A percentile compares a stretch with the other conserved stretches of the same genome.
Conservation (phyloP, 2,113 vertebrate genomes). For the Elephantulus edwardii region DNA sequence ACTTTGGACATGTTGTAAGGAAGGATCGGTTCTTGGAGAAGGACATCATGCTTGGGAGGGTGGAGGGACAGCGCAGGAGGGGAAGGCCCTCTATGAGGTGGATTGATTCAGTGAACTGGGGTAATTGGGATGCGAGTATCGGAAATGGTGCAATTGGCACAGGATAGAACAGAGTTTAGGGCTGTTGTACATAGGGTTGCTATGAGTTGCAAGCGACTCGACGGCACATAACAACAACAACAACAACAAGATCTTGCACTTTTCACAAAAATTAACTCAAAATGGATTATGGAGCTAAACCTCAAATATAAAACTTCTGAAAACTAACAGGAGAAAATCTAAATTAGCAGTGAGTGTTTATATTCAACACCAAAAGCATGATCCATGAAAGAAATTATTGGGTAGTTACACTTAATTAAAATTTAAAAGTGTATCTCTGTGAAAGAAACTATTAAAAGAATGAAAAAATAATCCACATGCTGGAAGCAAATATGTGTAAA, state of each 20-base stretch:
- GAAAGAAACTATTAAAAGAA: neutral
- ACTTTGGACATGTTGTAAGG: no score
- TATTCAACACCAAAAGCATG: neutral
- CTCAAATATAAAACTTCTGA: neutral
- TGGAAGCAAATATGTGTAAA: neutral
- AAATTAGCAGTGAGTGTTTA: neutral
- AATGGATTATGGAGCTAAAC: neutral
- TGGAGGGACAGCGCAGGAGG: no score
- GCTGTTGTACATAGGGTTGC: no score
- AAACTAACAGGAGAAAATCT: neutral
- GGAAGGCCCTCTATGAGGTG: no score
- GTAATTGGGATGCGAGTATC: no score
- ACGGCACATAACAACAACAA: no score
- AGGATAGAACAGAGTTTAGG: no score
- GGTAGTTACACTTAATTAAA: neutral
- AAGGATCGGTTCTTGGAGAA: no score
- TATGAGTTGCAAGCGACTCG: no score
- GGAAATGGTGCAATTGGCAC: no score
- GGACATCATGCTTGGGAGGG: no score
- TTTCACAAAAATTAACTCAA: neutral
- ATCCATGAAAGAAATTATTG: neutral
- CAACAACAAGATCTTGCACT: neutral
- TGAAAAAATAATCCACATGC: neutral
- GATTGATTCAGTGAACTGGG: no score
- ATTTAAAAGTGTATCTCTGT: neutral